Evolutionary conservation across 2,888 invertebrate species (phyloP).

Genomic region (Drosophila buzzatii): DNA sequence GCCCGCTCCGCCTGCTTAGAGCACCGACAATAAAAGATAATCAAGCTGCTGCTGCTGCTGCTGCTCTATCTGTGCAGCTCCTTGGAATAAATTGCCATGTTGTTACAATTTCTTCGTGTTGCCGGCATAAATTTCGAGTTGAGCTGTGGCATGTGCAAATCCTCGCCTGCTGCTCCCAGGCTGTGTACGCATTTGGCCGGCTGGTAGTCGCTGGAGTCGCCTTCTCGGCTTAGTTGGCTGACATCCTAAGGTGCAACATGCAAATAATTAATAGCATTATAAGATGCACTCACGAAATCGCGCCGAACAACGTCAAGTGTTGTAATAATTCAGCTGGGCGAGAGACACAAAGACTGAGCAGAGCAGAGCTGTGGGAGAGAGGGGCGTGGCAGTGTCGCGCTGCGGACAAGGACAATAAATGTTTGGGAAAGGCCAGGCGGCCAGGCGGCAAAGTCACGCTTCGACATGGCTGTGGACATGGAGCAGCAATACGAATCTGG

Average conservation of each 20-base stretch:
- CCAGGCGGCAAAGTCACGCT: constrained; percentile 73
- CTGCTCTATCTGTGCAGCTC: constrained; percentile 26
- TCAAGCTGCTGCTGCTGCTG: constrained; percentile 37
- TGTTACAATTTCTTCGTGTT: constrained; percentile 81
- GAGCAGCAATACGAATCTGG: constrained; percentile 37
- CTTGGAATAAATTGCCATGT: constrained; percentile 79
- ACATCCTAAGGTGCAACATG: constrained; percentile 84
- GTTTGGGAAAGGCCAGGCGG: constrained; percentile 61
- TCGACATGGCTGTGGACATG: constrained; percentile 55
- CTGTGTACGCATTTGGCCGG: constrained; percentile 59
- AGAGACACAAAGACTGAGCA: background rate
- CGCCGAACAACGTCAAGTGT: constrained; percentile 79
- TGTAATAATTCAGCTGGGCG: constrained; percentile 78
- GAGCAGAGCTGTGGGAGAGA: background rate
- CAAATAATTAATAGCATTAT: constrained; percentile 85
- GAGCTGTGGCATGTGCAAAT: constrained; percentile 44
- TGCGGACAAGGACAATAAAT: constrained; percentile 79
- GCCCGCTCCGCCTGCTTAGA: constrained; percentile 31
- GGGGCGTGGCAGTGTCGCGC: constrained; percentile 25
- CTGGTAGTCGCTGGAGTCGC: constrained; percentile 14
- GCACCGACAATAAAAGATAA: constrained; percentile 69
- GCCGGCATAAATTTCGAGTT: constrained; percentile 72
- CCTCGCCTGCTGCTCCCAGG: constrained; percentile 22
- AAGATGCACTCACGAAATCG: constrained; percentile 85
- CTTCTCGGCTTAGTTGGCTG: constrained; percentile 57